Base-by-base conservation (phyloP, 1,140 invertebrate species). In the Lutraria rhynchaena region DNA sequence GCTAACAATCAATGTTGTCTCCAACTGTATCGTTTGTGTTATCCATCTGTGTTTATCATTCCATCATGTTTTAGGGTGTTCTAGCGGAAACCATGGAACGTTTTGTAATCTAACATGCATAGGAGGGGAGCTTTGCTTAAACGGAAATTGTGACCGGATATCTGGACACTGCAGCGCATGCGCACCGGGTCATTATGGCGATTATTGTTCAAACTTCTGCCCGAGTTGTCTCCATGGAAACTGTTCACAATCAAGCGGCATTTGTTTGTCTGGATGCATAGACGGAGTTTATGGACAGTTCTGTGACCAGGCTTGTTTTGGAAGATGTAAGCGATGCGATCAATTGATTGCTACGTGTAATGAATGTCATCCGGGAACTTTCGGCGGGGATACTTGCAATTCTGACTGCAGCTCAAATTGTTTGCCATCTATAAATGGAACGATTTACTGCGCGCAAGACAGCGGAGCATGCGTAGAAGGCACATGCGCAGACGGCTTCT, bases 101-200 rank as follows among this genome's bases (percentile, higher is more conserved):
- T 55, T 55, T n/a, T 78, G 75, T 35, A 46, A 78, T 9, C 13
- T 33, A 15, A 9, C 37, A 15, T 78, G 75, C 44, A 29, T 3
- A 33, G 75, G 61, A 1, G 61, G 46, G 5, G 35, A n/a, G 7
- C 61, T 24, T 5, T 78, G 75, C 44, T 41, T 51, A 17, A 46
- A 78, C n/a, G 31, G 33, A n/a, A 53, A 27, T 9, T 81, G 77
- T 49, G 44, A 81, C 27, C 33, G 77, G 7, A 15, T 46, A 0
- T 70, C 35, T 7, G 67, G 65, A 7, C 13, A n/a, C n/a, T 81
- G 77, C 35, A 61, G 27, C n/a, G 57, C 24, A 1, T 81, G 77
- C 35, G n/a, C 27, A 0, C 15, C 67, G 4, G 65, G 67, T 22
- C 24, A 13, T 4, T 71, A 69, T 27, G 77, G 65, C 1, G 53